Percentiles rank a stretch among this genome's conserved stretches.
phyloP scores from a whole-genome alignment of 2,888 invertebrate species.

The Yponomeuta evonymella region DNA sequence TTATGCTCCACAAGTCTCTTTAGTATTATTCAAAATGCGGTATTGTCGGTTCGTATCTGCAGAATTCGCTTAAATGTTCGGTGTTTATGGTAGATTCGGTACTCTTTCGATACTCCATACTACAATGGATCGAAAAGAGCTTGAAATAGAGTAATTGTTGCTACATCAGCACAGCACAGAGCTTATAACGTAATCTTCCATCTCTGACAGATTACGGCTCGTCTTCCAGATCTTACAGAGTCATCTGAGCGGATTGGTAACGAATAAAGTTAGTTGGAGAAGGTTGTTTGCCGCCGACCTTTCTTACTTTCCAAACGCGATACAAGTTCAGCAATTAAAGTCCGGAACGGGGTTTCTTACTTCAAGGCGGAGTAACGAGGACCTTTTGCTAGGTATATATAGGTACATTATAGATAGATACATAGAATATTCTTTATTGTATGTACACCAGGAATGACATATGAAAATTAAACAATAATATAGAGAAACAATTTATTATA shows the following conservation, averaged over 20 bases:
- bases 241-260: background rate
- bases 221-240: background rate
- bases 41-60: background rate
- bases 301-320: conserved; percentile 9
- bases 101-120: background rate
- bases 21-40: background rate
- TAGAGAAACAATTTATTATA: background rate
- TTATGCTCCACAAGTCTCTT: background rate
- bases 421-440: no score
- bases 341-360: background rate
- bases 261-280: background rate
- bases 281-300: background rate
- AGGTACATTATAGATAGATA: no score
- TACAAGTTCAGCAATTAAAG: conserved; percentile 12
- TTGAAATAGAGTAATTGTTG: no score
- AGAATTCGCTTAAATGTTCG: background rate
- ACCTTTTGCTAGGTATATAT: background rate
- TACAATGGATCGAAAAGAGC: no score
- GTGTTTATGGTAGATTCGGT: background rate
- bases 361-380: background rate
- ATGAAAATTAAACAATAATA: no score
- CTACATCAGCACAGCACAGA: no score
- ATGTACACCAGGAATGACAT: no score
- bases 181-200: no score
- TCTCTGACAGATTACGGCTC: background rate